Base-by-base conservation (phyloP, 35 echinoderm and acorn worm genomes). In the Hemicentrotus pulcherrimus region DNA sequence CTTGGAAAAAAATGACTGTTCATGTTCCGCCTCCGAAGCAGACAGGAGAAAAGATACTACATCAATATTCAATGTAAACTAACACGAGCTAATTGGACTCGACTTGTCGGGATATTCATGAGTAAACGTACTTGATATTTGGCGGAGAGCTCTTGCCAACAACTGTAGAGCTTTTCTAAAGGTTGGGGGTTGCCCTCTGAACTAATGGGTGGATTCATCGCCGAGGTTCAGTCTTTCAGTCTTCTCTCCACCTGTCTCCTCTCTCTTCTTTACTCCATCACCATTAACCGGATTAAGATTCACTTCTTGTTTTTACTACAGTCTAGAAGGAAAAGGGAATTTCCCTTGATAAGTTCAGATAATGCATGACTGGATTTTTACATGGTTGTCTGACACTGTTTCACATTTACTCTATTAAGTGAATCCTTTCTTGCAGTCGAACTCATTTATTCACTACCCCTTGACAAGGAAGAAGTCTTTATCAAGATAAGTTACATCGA, bases 81-180 rank as follows among this genome's bases (percentile, higher is more conserved):
- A 78, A 78, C 19, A 78, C 65, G 19, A 78, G 19, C 65, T 78
- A 78, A 78, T 78, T 78, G 65, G 65, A 78, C 65, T 78, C 65
- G 65, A n/a, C 65, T 78, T 78, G 65, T 78, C 65, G 24, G 65
- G 65, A 22, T 78, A 78, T 78, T 78, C 65, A 78, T 78, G 65
- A 78, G 65, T 78, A 78, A 78, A 78, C 19, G 65, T 78, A 78
- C 65, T 78, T 78, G 65, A 78, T 78, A 78, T 78, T 78, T 78
- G 65, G 28, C 65, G 65, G 65, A 78, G 65, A 78, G 65, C 65
- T 78, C 22, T 78, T 78, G 19, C 65, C 65, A n/a, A 78, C 12
- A 55, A 55, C 12, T 78, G 65, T 78, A 22, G 65, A 78, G 65
- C 65, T 78, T 78, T 28, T 18, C 65, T 78, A 78, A 78, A 78